Conservation (phyloP, 1,140 invertebrate species). For the Drosophila cardini region DNA sequence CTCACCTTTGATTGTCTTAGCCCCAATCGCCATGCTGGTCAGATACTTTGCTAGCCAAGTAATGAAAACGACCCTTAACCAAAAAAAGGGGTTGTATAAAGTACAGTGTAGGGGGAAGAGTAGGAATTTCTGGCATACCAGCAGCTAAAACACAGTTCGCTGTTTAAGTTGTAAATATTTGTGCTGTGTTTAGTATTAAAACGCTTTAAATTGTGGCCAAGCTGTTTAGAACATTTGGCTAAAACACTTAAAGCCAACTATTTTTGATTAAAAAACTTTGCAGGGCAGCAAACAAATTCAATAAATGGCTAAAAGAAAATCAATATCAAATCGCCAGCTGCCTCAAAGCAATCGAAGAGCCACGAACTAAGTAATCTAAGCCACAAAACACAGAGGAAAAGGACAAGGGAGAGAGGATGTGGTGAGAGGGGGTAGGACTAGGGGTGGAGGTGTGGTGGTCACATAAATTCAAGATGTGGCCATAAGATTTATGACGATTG, state of each 20-base stretch:
- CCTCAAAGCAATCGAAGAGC: conserved; percentile 40
- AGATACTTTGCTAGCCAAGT: conserved; percentile 48
- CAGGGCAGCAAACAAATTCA: conserved; percentile 58
- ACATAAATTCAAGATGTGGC: conserved; percentile 84
- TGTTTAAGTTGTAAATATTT: conserved; percentile 68
- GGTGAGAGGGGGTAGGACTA: background rate
- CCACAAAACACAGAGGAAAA: conserved; percentile 63
- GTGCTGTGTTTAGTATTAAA: conserved; percentile 55
- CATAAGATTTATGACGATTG: conserved; percentile 84
- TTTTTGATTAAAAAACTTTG: conserved; percentile 80
- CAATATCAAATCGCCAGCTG: conserved; percentile 74
- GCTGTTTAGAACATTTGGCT: conserved; percentile 57
- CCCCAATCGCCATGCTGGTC: conserved; percentile 58
- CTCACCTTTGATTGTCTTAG: conserved; percentile 80
- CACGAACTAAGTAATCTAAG: conserved; percentile 74
- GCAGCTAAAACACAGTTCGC: conserved; percentile 25
- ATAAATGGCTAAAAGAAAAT: conserved; percentile 65
- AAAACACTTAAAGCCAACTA: conserved; percentile 65
- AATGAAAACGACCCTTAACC: conserved; percentile 57
- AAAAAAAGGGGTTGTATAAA: background rate
- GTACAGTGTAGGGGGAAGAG: background rate
- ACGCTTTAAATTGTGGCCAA: conserved; percentile 21
- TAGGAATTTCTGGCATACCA: conserved; percentile 17
- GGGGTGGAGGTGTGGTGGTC: conserved; percentile 21
- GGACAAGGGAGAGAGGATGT: background rate